phyloP scores from a whole-genome alignment of 2,797 vertebrate genomes.

The Aselliscus stoliczkanus region DNA sequence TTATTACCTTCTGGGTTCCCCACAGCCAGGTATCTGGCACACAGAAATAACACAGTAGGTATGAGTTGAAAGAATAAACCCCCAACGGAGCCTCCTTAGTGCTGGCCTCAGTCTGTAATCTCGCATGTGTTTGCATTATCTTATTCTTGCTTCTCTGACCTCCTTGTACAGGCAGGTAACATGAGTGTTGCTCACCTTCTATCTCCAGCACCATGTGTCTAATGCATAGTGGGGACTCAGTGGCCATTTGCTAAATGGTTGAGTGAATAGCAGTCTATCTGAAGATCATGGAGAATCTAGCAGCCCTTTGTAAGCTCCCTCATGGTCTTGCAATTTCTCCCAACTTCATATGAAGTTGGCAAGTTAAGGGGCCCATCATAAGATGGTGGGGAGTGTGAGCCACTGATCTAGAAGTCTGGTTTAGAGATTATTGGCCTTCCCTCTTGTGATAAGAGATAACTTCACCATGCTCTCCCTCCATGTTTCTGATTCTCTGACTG shows the following conservation, averaged over 20 bases:
- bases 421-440: background rate
- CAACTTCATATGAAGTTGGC: background rate
- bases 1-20: fast-evolving
- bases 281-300: background rate
- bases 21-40: background rate
- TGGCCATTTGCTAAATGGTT: background rate
- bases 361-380: background rate
- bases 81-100: background rate
- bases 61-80: background rate
- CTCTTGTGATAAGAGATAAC: background rate
- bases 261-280: background rate
- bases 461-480: background rate
- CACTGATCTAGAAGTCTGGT: background rate
- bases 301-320: background rate
- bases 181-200: background rate
- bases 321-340: background rate
- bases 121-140: background rate
- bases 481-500: background rate
- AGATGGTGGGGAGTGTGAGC: background rate
- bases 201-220: background rate
- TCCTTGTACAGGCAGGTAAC: background rate
- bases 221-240: background rate
- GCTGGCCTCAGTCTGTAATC: background rate
- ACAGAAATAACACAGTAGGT: background rate
- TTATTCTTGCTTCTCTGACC: background rate